phyloP scores from a whole-genome alignment of 2,113 vertebrate genomes.

The Austrofundulus limnaeus region DNA sequence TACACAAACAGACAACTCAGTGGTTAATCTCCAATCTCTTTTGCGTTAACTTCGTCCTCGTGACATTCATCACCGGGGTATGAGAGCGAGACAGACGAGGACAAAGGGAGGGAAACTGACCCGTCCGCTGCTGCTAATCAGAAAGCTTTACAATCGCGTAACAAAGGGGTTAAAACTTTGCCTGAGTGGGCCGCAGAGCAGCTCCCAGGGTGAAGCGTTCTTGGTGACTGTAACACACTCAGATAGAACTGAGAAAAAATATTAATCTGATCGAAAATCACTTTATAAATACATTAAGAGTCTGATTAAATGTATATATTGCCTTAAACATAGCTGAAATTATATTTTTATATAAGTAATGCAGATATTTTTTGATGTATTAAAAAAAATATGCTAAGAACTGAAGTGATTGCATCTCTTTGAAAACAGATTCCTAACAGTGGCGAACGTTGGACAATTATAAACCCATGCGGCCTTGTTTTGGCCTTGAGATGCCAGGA shows the following conservation, averaged over 20 bases:
- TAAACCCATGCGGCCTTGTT: background rate
- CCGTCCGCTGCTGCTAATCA: conserved; percentile 73
- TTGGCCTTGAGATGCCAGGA: background rate
- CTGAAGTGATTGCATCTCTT: background rate
- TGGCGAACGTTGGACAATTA: background rate
- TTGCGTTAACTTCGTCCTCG: conserved; percentile 22
- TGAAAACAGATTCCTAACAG: too few relatives aligned
- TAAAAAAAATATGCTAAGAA: background rate
- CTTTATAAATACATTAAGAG: too few relatives aligned
- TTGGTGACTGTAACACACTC: conserved; percentile 4
- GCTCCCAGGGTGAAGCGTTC: conserved; percentile 33
- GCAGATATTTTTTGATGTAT: background rate
- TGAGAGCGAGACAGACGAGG: conserved; percentile 25
- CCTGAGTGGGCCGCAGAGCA: conserved; percentile 74
- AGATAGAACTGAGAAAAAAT: background rate
- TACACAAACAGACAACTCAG: background rate
- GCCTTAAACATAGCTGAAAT: background rate
- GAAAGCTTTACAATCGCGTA: conserved; percentile 76
- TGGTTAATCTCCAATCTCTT: conserved; percentile 5
- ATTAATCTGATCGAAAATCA: too few relatives aligned
- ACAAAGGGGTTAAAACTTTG: conserved; percentile 77
- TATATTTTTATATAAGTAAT: background rate
- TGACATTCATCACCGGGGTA: conserved; percentile 46
- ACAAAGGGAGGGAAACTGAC: conserved; percentile 62
- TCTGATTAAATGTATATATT: background rate